phyloP scores from a whole-genome alignment of 2,888 invertebrate genomes.

The Napeogenes sylphis region DNA sequence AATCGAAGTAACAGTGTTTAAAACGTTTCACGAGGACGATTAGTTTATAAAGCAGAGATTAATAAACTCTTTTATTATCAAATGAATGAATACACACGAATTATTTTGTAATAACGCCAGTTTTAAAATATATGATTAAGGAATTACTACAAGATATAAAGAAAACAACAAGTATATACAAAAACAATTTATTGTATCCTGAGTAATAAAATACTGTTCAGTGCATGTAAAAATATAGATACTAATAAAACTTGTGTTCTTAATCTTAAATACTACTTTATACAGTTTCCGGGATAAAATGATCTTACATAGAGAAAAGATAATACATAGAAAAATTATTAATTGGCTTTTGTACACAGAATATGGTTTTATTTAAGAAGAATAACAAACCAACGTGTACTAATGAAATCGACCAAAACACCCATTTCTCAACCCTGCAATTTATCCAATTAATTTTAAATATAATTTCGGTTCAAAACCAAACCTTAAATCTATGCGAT shows the following conservation, averaged over 20 bases:
- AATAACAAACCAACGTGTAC: not conserved
- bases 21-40: too few relatives aligned
- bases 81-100: too few relatives aligned
- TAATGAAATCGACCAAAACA: not conserved
- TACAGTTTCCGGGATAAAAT: conserved; percentile 6
- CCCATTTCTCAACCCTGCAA: conserved; percentile 15
- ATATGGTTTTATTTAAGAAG: not conserved
- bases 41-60: too few relatives aligned
- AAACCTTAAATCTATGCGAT: conserved; percentile 44
- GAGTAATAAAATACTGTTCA: conserved; percentile 51
- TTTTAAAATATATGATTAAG: not conserved
- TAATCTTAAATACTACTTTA: conserved; percentile 25
- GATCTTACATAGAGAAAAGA: conserved; percentile 9
- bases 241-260: conserved; percentile 33
- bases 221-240: conserved; percentile 52
- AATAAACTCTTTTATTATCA: too few relatives aligned
- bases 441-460: conserved; percentile 19
- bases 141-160: conserved; percentile 2
- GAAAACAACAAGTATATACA: conserved; percentile 22
- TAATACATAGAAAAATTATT: too few relatives aligned
- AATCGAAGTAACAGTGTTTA: too few relatives aligned
- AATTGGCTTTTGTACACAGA: not conserved
- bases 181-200: conserved; percentile 38
- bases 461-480: conserved; percentile 49
- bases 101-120: too few relatives aligned